phyloP scores from a whole-genome alignment of 2,888 invertebrate species.

The Oxytorus armatus region DNA sequence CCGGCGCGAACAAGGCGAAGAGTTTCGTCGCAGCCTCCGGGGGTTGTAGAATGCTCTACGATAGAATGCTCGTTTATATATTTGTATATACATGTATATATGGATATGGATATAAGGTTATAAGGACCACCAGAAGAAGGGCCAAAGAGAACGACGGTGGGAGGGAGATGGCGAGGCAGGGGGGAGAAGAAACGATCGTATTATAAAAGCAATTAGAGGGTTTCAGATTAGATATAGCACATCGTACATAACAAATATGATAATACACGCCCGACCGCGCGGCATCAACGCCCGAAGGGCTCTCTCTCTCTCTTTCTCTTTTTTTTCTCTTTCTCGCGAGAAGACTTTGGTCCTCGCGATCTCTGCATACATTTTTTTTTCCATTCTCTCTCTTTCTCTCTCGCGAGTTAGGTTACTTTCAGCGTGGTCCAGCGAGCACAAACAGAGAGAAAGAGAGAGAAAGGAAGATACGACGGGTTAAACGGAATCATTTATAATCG shows the following conservation, averaged over 20 bases:
- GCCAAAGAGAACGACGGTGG: conserved; percentile 51
- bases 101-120: not conserved
- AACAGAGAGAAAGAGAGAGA: conserved; percentile 65
- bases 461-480: conserved; percentile 84
- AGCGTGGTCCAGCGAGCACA: conserved; percentile 50
- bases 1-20: too few relatives aligned
- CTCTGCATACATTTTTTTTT: conserved; percentile 17
- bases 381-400: conserved; percentile 43
- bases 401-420: conserved; percentile 16
- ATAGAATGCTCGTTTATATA: not conserved
- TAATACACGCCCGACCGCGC: conserved; percentile 78
- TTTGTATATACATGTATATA: conserved; percentile 4
- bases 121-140: conserved; percentile 46
- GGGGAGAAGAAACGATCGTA: conserved; percentile 72
- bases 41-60: conserved; percentile 26
- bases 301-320: conserved; percentile 50
- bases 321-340: conserved; percentile 31
- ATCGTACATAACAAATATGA: conserved; percentile 84
- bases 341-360: conserved; percentile 33
- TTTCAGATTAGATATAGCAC: conserved; percentile 83
- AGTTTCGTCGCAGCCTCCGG: conserved; percentile 45
- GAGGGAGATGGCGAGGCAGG: conserved; percentile 55
- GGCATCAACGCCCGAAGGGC: conserved; percentile 75
- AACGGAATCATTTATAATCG: conserved; percentile 88
- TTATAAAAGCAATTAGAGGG: conserved; percentile 84